Evolutionary conservation across 1,140 invertebrate species (phyloP), one percentile per base, ranked within the genome.

Genomic region (Aphelinus atriplicis): DNA sequence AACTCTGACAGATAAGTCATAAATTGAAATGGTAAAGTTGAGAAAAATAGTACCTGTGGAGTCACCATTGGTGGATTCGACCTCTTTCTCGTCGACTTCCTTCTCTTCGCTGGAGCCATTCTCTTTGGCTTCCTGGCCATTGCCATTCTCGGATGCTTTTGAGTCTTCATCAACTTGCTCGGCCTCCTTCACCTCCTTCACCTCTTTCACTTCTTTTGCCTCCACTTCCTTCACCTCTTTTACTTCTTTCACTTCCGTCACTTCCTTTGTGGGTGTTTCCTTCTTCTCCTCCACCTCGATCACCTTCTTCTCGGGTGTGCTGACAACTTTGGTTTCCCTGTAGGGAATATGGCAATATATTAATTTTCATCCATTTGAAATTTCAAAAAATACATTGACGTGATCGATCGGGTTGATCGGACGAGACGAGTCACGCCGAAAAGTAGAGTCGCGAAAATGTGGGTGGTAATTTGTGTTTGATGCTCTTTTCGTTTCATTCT

Each of bases 11-110:
- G 26, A 26, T 26, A 26, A 26, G 26, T 26, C 26, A 26, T 26
- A 26, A 26, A 26, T 26, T 26, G 26, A 26, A 42, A 9, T 42
- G 46, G 58, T 60, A 9, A 46, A 58, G 51, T 61, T 56, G 57
- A n/a, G 10, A 42, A 26, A 61, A 51, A 42, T 56, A 6, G n/a
- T 77, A 80, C 79, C 79, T 63, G 43, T 48, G 47, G 62, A 63
- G 47, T 63, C 47, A 10, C 90, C 87, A 78, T 92, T 90, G 70
- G 89, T 88, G 68, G 90, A 89, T 81, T 91, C 90, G 73, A 87
- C 89, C 81, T 91, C 91, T 62, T 91, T 89, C 2, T 88, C 88
- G 0, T 90, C 89, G 26, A 71, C 42, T 63, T 88, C 87, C 78
- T 89, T 88, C 58, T 88, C 86, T 65, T 87, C 86, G 5, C 85